Evolutionary conservation across 1,140 invertebrate genomes (phyloP).

Genomic region (Cherax quadricarinatus): DNA sequence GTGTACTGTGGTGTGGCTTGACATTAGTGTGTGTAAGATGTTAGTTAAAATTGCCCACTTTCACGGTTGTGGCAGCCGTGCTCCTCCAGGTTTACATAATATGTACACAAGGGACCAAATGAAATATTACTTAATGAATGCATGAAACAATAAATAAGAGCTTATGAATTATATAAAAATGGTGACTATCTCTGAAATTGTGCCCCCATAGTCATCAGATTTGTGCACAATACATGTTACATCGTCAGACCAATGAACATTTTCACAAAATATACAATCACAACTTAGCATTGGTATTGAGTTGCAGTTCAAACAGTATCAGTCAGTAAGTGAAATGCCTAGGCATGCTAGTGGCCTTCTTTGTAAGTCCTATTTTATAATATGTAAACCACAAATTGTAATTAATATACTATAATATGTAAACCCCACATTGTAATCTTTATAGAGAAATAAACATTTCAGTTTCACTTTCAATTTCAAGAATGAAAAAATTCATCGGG

Average conservation of each 20-base stretch:
- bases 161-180: background rate
- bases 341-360: no score
- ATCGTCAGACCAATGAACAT: background rate
- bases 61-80: background rate
- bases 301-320: background rate
- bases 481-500: background rate
- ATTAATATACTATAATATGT: no score
- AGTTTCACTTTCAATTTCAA: no score
- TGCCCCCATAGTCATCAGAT: background rate
- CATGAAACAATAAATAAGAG: background rate
- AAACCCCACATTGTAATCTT: no score
- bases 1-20: background rate
- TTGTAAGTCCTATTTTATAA: no score
- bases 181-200: background rate
- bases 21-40: no score
- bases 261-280: conserved; percentile 7
- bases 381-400: no score
- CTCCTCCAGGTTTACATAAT: background rate
- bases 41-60: no score
- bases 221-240: background rate
- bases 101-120: background rate
- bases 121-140: background rate
- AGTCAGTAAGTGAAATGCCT: no score
- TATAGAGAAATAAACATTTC: no score
- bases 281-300: background rate